Percentiles rank a stretch among this genome's conserved stretches.
phyloP scores from a whole-genome alignment of 1,140 invertebrate genomes.

The Diachasma alloeum region DNA sequence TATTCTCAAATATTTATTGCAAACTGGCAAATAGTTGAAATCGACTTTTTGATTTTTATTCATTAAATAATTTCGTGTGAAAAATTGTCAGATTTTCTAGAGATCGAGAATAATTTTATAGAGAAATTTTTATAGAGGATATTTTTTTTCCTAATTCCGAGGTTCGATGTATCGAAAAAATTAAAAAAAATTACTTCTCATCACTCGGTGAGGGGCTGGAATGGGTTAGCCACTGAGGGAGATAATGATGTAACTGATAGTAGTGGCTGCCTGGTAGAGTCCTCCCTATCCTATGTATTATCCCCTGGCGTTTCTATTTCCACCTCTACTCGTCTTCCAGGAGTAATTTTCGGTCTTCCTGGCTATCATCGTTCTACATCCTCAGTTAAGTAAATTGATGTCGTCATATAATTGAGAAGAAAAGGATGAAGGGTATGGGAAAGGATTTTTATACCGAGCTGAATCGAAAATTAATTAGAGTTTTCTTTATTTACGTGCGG shows the following conservation, averaged over 20 bases:
- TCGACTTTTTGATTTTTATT: too few species aligned
- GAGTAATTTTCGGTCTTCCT: constrained; percentile 63
- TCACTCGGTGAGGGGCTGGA: not conserved
- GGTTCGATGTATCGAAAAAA: not conserved
- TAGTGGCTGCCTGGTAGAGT: constrained; percentile 51
- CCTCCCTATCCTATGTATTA: constrained; percentile 35
- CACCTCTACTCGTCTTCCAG: constrained; percentile 38
- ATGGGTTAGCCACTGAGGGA: constrained; percentile 39
- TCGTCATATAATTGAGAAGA: not conserved
- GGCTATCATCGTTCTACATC: constrained; percentile 22
- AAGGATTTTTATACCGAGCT: not conserved
- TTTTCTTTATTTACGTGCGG: not conserved
- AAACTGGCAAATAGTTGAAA: too few species aligned
- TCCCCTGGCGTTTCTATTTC: constrained; percentile 38
- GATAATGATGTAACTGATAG: constrained; percentile 65
- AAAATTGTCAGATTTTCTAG: too few species aligned
- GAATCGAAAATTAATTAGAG: not conserved
- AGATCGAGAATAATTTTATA: too few species aligned
- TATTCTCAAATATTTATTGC: too few species aligned
- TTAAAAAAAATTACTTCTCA: not conserved
- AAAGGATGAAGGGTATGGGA: not conserved
- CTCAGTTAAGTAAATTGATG: not conserved
- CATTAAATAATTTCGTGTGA: too few species aligned
- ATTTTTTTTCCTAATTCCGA: not conserved
- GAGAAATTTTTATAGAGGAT: not conserved